Evolutionary conservation across 2,113 vertebrate genomes (phyloP).

Genomic region (Seriola rivoliana): DNA sequence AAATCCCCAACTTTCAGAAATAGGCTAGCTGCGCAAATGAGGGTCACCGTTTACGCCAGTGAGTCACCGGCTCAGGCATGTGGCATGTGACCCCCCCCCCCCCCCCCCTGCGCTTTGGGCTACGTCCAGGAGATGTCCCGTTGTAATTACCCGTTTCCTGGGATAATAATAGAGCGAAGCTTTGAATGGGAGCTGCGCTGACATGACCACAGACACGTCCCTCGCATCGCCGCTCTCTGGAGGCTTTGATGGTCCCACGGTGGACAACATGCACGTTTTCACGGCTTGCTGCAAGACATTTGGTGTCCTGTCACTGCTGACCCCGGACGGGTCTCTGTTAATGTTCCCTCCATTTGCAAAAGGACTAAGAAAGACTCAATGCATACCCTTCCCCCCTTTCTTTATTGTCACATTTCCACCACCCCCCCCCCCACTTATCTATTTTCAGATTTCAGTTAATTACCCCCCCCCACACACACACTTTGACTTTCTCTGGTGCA

Average conservation of each 20-base stretch:
- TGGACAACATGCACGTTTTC: constrained; percentile 42
- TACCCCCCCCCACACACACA: no score
- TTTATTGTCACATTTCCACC: not conserved
- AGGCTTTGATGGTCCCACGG: constrained; percentile 30
- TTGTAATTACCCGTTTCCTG: constrained; percentile 77
- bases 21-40: constrained; percentile 36
- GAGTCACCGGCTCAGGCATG: constrained; percentile 24
- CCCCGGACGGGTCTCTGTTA: not conserved
- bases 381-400: not conserved
- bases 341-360: not conserved
- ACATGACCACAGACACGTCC: constrained; percentile 79
- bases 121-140: constrained; percentile 65
- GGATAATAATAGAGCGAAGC: constrained; percentile 70
- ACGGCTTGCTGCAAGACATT: constrained; percentile 20
- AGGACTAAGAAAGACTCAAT: not conserved
- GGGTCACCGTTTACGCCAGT: constrained; percentile 37
- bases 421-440: not conserved
- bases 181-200: constrained; percentile 45
- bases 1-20: constrained; percentile 16
- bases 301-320: constrained; percentile 11
- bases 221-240: constrained; percentile 19
- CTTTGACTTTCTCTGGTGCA: constrained; percentile 38
- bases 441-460: no score
- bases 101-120: constrained; percentile 41
- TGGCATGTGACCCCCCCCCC: constrained; percentile 50